Base-by-base conservation (phyloP, 2,797 vertebrate species). In the Amniataba percoides region DNA sequence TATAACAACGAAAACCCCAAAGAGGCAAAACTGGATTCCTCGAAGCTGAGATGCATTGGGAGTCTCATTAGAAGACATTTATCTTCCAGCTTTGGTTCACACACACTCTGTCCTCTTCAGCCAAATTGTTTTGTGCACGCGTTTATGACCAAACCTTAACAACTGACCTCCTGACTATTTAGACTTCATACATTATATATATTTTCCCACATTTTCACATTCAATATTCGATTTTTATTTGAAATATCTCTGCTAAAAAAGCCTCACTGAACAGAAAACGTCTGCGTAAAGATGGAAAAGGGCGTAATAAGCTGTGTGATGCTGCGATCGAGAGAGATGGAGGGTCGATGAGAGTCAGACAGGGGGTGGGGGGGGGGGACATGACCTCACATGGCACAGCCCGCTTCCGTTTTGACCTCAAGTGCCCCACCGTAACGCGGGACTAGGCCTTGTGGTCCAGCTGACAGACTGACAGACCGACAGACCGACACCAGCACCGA, bases 331-430 rank as follows among this genome's bases (percentile, higher is more conserved):
- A 48, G 23, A 69, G 49, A 42, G 23, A 39, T 10, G 14, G 52
- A 43, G 48, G 34, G 16, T 5, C 19, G 62, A 66, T 13, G 60
- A 64, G 27, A 55, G 42, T 2, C 19, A n/a, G 34, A 53, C 10
- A 60, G 23, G 55, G 52, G 55, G 42, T 58, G 49, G 61, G 61
- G 64, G 59, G 34, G 8, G 34, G 46, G 65, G 56, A 40, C 53
- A 23, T 85, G 84, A 87, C 86, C 90, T 90, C 83, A 85, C 48
- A 80, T 85, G 83, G 60, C 81, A 76, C 65, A 71, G 63, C 59
- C 69, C 82, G 63, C 74, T 71, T 85, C 73, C 61, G 36, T 42
- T 72, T 83, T 89, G 88, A 92, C 93, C 88, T 88, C 64, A 85
- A 63, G 67, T 75, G 84, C 74, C 78, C 86, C 56, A 27, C 78